phyloP scores from a whole-genome alignment of 2,888 invertebrate species.

The Nemapogon koenigi region DNA sequence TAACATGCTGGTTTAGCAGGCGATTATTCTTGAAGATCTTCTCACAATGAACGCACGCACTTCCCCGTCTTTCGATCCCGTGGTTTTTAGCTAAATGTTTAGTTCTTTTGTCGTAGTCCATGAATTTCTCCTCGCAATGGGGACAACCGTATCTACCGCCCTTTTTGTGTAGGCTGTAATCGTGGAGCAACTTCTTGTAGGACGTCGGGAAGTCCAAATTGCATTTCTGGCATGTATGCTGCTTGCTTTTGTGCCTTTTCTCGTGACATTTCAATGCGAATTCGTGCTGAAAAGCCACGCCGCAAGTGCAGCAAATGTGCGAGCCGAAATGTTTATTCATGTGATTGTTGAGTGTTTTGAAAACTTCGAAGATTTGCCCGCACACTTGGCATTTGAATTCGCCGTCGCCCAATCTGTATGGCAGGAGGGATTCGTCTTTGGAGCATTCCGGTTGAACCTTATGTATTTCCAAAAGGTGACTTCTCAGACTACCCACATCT shows the following conservation, averaged over 20 bases:
- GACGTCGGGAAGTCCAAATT: conserved; percentile 1
- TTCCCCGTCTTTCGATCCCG: neutral
- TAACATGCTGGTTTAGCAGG: neutral
- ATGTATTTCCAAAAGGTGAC: conserved; percentile 1
- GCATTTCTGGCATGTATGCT: conserved; percentile 7
- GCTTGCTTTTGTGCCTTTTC: conserved; percentile 2
- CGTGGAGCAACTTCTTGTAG: conserved; percentile 3
- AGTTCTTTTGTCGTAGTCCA: conserved; percentile 4
- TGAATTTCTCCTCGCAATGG: conserved; percentile 10
- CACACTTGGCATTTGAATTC: conserved; percentile 6
- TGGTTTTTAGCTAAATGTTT: conserved; percentile 8
- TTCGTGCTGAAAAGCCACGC: conserved; percentile 7
- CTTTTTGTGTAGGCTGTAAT: conserved; percentile 5
- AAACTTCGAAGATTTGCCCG: neutral
- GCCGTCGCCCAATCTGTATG: conserved; percentile 4
- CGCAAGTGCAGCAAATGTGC: conserved; percentile 10
- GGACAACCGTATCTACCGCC: conserved; percentile 4
- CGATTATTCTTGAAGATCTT: neutral
- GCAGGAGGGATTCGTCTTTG: neutral
- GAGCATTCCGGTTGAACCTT: conserved; percentile 1
- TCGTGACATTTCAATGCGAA: conserved; percentile 5
- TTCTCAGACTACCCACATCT: neutral
- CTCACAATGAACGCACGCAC: conserved; percentile 1
- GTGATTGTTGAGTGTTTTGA: conserved; percentile 9
- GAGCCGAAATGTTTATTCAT: conserved; percentile 11